Percentiles rank a stretch among this genome's conserved stretches.
Conservation (phyloP, 2,888 invertebrate genomes). For the Clitarchus hookeri region DNA sequence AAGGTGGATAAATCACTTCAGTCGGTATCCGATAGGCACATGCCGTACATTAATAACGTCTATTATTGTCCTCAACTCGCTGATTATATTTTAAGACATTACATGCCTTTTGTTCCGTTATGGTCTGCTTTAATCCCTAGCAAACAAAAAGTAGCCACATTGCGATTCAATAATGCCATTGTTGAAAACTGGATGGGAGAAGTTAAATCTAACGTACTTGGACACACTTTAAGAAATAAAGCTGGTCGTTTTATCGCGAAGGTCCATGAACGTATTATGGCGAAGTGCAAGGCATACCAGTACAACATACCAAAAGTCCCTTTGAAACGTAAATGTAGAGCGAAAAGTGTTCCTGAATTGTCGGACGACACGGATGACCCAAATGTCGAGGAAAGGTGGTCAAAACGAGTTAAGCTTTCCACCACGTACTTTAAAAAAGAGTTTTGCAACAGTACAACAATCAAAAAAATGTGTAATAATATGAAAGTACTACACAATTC, state of each 20-base stretch:
- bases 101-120: not conserved
- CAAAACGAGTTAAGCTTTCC: too few species aligned
- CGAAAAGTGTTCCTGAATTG: too few species aligned
- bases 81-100: not conserved
- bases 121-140: not conserved
- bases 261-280: not conserved
- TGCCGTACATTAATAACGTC: too few species aligned
- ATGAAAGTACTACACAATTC: too few species aligned
- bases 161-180: not conserved
- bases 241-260: not conserved
- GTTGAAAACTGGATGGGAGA: not conserved
- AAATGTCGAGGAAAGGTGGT: too few species aligned
- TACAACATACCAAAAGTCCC: not conserved
- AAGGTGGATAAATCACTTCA: not conserved
- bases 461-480: too few species aligned
- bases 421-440: too few species aligned
- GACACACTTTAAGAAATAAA: not conserved
- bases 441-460: too few species aligned
- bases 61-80: not conserved
- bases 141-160: not conserved
- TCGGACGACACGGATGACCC: too few species aligned
- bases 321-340: too few species aligned
- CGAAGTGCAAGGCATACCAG: not conserved
- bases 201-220: not conserved
- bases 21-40: not conserved